Conservation (phyloP, 2,888 invertebrate genomes). For the Gastrophysa polygoni region DNA sequence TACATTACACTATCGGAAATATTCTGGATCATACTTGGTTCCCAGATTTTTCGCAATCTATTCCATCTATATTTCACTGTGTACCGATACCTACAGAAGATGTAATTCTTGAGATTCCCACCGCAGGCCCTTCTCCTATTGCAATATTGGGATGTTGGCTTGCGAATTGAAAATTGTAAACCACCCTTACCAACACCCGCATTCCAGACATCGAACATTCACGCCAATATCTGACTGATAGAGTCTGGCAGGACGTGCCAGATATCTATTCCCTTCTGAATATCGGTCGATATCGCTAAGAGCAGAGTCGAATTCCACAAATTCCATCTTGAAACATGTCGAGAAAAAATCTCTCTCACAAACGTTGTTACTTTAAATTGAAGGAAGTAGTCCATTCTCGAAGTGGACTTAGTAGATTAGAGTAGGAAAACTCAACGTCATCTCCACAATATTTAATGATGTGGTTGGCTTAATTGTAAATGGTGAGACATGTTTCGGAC, state of each 20-base stretch:
- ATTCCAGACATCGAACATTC: slow-evolving; percentile 55
- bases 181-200: slow-evolving; percentile 53
- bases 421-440: too few relatives aligned
- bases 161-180: slow-evolving; percentile 58
- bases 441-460: too few relatives aligned
- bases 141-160: slow-evolving; percentile 56
- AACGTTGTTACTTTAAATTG: not conserved
- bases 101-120: slow-evolving; percentile 52
- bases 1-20: too few relatives aligned
- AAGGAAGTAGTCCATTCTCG: too few relatives aligned
- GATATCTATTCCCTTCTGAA: not conserved
- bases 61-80: not conserved
- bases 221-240: slow-evolving; percentile 50
- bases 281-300: not conserved
- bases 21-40: too few relatives aligned
- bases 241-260: not conserved
- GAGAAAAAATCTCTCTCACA: too few relatives aligned
- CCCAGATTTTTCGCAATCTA: not conserved
- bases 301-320: not conserved
- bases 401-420: too few relatives aligned
- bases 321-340: not conserved
- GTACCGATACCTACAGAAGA: slow-evolving; percentile 34
- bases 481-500: too few relatives aligned
- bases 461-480: too few relatives aligned
- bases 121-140: slow-evolving; percentile 52